Percentiles rank a stretch among this genome's conserved stretches.
Evolutionary conservation across 1,140 invertebrate species (phyloP).

Genomic region (Trichoplusia ni): DNA sequence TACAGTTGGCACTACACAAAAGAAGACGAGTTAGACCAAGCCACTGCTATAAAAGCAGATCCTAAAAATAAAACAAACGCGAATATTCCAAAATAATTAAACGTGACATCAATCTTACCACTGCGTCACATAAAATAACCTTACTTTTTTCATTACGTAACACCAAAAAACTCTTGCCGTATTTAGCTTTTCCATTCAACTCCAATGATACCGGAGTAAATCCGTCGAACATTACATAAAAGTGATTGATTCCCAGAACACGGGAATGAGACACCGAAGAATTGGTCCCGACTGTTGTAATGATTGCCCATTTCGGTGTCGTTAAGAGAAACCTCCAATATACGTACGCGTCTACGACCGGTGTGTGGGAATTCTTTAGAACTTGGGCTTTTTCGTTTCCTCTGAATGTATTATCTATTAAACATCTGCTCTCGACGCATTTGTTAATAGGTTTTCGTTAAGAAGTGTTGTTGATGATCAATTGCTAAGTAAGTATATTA

Average conservation of each 20-base stretch:
- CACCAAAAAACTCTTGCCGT: not conserved
- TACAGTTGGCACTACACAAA: too few species aligned
- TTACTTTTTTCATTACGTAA: too few species aligned
- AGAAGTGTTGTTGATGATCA: too few species aligned
- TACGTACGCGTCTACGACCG: not conserved
- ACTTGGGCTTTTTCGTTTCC: not conserved
- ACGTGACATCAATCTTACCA: too few species aligned
- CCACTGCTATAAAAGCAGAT: too few species aligned
- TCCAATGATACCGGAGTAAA: too few species aligned
- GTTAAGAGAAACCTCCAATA: constrained; percentile 18
- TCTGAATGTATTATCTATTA: constrained; percentile 3
- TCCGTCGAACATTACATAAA: constrained; percentile 21
- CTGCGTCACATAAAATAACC: too few species aligned
- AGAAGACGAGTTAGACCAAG: too few species aligned
- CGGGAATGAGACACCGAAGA: constrained; percentile 11
- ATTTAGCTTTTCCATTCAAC: constrained; percentile 1
- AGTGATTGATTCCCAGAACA: constrained; percentile 16
- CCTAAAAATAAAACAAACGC: too few species aligned
- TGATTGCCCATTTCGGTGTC: constrained; percentile 21
- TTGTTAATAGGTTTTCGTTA: not conserved
- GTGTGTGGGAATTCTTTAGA: not conserved
- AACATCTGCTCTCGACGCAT: not conserved
- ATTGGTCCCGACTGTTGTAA: constrained; percentile 14
- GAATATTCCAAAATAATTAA: too few species aligned
- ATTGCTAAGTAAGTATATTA: not conserved